Percentiles rank a stretch among this genome's conserved stretches.
These are phyloP conservation scores for Desmophyllum pertusum DNA, from an alignment of 92 coral and sea anemone species.

Conservation along the genomic window DNA sequence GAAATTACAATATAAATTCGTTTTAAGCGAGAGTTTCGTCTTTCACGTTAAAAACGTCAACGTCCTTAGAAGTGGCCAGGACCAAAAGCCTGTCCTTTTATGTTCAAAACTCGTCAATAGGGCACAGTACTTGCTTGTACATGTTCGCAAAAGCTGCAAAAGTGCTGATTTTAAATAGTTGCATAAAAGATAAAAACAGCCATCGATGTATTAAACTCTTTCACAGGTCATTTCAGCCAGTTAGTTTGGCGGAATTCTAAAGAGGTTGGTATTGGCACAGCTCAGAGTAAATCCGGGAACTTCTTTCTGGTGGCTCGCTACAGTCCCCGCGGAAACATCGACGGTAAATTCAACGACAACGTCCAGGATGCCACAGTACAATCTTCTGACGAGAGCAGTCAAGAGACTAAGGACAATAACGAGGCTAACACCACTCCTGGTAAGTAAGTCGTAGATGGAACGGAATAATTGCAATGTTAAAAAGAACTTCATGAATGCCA, in stretches of 20 bases:
- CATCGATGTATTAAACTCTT: not conserved
- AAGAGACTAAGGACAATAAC: slow-evolving; percentile 7
- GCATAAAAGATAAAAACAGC: not conserved
- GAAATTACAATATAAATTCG: too few species aligned
- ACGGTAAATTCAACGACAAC: slow-evolving; percentile 74
- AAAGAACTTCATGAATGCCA: too few species aligned
- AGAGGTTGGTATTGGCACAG: slow-evolving; percentile 92
- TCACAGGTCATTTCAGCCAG: slow-evolving; percentile 81
- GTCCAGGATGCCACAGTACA: slow-evolving; percentile 38
- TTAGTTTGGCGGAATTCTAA: slow-evolving; percentile 83
- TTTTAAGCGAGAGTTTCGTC: too few species aligned
- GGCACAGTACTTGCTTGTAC: too few species aligned
- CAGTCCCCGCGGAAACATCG: slow-evolving; percentile 83
- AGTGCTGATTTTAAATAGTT: not conserved
- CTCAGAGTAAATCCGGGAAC: slow-evolving; percentile 93
- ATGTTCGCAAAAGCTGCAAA: too few species aligned
- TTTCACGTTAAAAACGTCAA: too few species aligned
- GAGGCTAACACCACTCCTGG: slow-evolving; percentile 8
- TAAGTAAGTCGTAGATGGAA: not conserved
- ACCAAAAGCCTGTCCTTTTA: too few species aligned
- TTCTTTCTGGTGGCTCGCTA: slow-evolving; percentile 98
- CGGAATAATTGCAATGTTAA: too few species aligned
- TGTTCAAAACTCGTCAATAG: too few species aligned
- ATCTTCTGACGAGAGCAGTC: not conserved
- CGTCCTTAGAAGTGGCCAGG: too few species aligned